Evolutionary conservation across 2,113 vertebrate species (phyloP).

Genomic region (Gracilinanus agilis): DNA sequence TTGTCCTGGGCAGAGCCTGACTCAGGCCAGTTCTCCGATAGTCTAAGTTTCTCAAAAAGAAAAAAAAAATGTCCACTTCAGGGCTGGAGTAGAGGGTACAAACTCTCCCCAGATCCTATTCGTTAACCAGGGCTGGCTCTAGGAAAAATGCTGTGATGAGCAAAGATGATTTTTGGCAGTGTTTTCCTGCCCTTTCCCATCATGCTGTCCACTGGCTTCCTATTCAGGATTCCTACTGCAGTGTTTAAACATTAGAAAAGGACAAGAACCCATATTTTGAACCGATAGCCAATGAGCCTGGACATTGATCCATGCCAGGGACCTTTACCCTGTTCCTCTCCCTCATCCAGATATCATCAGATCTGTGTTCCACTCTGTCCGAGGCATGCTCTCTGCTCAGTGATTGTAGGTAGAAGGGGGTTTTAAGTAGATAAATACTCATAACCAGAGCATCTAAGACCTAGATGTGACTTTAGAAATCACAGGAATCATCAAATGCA

Average conservation of each 20-base stretch:
- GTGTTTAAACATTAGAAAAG: neutral
- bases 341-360: neutral
- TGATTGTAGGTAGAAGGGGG: neutral
- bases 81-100: no score
- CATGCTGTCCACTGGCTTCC: neutral
- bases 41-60: no score
- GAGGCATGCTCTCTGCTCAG: neutral
- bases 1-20: no score
- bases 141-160: neutral
- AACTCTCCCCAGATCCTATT: neutral
- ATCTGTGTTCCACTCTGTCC: neutral
- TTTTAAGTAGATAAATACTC: neutral
- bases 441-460: neutral
- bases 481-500: neutral
- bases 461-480: neutral
- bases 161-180: neutral
- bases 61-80: no score
- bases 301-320: neutral
- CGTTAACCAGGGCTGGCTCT: neutral
- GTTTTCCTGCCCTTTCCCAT: conserved; percentile 24
- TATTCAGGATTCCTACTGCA: neutral
- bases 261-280: neutral
- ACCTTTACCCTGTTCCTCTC: neutral
- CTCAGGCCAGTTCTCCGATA: no score
- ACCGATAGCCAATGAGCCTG: neutral